Percentiles rank a stretch among this genome's conserved stretches.
phyloP scores from a whole-genome alignment of 1,140 invertebrate genomes.

The Bombus confusus region DNA sequence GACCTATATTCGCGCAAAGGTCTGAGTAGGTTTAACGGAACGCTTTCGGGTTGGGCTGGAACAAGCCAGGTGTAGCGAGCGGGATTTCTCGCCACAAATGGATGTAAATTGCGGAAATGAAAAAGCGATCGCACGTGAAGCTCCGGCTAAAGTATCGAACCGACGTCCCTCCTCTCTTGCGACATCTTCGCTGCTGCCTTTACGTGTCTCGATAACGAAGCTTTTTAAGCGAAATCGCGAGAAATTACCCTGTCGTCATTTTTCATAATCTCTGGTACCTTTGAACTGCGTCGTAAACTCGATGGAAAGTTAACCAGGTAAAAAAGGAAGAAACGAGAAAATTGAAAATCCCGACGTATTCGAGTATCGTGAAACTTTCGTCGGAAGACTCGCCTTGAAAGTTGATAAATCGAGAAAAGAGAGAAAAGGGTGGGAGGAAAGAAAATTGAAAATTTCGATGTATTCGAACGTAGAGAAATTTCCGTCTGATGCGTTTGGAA shows the following conservation, averaged over 20 bases:
- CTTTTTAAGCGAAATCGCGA: not conserved
- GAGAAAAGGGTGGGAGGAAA: not conserved
- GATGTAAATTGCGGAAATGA: conserved; percentile 70
- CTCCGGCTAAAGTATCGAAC: conserved; percentile 52
- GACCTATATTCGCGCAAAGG: conserved; percentile 52
- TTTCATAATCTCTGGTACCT: not conserved
- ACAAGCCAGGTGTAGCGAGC: conserved; percentile 59
- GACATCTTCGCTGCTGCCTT: conserved; percentile 9
- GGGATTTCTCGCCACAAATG: conserved; percentile 61
- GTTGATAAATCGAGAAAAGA: no score
- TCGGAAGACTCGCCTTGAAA: no score
- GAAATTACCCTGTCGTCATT: not conserved
- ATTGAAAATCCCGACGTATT: not conserved
- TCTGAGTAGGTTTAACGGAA: conserved; percentile 53
- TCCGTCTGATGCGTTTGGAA: not conserved
- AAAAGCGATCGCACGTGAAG: conserved; percentile 64
- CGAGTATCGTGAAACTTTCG: not conserved
- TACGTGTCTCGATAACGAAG: conserved; percentile 15
- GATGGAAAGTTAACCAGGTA: not conserved
- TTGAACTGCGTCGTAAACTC: not conserved
- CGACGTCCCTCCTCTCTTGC: conserved; percentile 8
- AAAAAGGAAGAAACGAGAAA: not conserved
- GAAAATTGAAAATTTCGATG: not conserved
- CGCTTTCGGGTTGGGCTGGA: conserved; percentile 59
- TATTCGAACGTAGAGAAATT: not conserved